Percentiles rank a stretch among this genome's conserved stretches.
These are phyloP conservation scores for Heliconius melpomene DNA, from an alignment of 1,140 invertebrate species.

Conservation along the genomic window DNA sequence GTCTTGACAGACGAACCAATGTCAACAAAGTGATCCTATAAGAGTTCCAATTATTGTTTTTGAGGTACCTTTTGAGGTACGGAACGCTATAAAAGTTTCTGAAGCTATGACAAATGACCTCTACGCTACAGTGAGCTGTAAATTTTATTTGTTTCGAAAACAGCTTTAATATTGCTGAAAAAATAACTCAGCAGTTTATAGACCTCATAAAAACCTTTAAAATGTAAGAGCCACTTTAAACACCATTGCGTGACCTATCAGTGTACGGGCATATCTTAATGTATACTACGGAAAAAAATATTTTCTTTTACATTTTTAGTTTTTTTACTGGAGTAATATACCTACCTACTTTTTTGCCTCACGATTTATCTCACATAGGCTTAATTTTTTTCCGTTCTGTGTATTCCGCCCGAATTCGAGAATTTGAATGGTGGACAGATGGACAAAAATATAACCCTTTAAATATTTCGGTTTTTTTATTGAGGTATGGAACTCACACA, in stretches of 20 bases:
- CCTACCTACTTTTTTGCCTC: background rate
- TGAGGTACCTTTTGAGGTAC: no score
- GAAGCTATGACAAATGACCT: background rate
- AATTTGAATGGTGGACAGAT: no score
- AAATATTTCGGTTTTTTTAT: no score
- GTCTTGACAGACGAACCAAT: no score
- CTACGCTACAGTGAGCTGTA: background rate
- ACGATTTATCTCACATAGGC: background rate
- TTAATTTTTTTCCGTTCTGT: no score
- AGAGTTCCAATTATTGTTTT: no score
- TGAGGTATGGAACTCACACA: no score
- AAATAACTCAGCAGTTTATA: background rate
- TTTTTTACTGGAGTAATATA: background rate
- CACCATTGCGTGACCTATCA: conserved; percentile 23
- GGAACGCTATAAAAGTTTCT: no score
- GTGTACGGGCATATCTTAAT: conserved; percentile 15
- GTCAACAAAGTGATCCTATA: no score
- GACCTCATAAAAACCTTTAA: conserved; percentile 6
- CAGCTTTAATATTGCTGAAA: background rate
- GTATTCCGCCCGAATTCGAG: no score
- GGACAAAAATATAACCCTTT: no score
- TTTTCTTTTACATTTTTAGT: background rate
- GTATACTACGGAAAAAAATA: background rate
- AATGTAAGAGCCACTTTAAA: background rate
- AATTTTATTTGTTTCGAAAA: background rate